Base-by-base conservation (phyloP, 1,140 invertebrate genomes). In the Steinernema feltiae region DNA sequence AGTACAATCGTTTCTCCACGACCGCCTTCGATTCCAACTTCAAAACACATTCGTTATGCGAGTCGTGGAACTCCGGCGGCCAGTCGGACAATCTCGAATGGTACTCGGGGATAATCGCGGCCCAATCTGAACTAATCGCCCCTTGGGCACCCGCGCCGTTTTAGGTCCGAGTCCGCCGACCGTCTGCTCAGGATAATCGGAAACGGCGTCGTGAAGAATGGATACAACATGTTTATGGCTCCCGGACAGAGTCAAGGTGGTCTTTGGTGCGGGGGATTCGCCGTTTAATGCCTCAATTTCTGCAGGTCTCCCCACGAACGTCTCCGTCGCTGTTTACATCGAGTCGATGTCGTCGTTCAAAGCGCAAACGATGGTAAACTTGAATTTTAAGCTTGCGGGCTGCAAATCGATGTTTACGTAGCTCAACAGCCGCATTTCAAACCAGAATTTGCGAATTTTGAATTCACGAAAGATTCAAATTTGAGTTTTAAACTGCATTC, bases 271-370 rank as follows among this genome's bases (percentile, higher is more conserved):
- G 32, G 30, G 71, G 1, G 30, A 48, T 30, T 30, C 74, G 70
- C 32, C 30, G 80, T 0, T 17, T n/a, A 41, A 1, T 24, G 71
- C 1, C 7, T n/a, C n/a, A n/a, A 12, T n/a, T 41, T 27, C 78
- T 77, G 78, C 17, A 84, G 81, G 83, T 24, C 32, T 75, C 27
- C 31, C 82, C 15, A 85, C 84, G 2, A 83, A 85, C 74, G 83
- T 85, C 24, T 81, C 80, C 3, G 82, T 85, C 1, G 84, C 83
- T 7, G 48, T 85, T 29, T 85, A 85, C 70, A 83, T 85, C 31
- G 84, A 85, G 75, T 86, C 84, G 24, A 85, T 85, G 84, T 84
- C 82, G 21, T 86, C 84, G 1, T 85, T 85, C 70, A 83, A 82
- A 71, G 84, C 84, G 46, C 84, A 85, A 72, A 86, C 85, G 3